These are phyloP conservation scores for Danio choprae DNA, from an alignment of 2,797 vertebrate genomes.

Conservation along the genomic window DNA sequence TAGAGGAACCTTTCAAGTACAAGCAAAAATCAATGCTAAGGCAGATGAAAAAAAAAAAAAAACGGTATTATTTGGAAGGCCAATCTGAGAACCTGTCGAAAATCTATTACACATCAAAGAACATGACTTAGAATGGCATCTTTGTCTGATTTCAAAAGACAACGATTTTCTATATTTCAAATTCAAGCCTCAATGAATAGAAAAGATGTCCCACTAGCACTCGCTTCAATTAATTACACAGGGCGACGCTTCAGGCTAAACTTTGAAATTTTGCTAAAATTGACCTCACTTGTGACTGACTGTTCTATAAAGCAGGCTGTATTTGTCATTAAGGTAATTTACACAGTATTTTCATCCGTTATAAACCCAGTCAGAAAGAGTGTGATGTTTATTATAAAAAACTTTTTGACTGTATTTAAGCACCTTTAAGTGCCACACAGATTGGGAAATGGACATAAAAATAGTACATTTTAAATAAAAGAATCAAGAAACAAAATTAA, in stretches of 20 bases:
- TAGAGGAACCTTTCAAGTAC: conserved; percentile 47
- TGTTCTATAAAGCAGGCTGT: not conserved
- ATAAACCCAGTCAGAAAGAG: not conserved
- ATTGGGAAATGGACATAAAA: not conserved
- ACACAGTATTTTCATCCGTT: not conserved
- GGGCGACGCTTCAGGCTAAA: conserved; percentile 3
- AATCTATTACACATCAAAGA: conserved; percentile 46
- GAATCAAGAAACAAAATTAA: not conserved
- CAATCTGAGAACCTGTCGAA: conserved; percentile 32
- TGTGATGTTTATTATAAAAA: not conserved
- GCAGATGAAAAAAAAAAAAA: conserved; percentile 25
- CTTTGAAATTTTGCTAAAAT: conserved; percentile 12
- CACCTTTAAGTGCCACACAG: too few relatives aligned
- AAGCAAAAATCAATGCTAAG: conserved; percentile 46
- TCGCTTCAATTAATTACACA: conserved; percentile 29
- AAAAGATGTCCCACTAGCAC: conserved; percentile 30
- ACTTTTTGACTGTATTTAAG: not conserved
- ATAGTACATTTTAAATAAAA: not conserved
- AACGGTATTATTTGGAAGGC: conserved; percentile 28
- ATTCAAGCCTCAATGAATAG: conserved; percentile 38
- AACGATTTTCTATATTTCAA: conserved; percentile 44
- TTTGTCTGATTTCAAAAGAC: conserved; percentile 43
- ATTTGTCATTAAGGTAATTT: not conserved
- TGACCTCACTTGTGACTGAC: not conserved
- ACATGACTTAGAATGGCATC: conserved; percentile 29